Base-by-base conservation (phyloP, 2,888 invertebrate genomes). In the Tenthredo amoena region DNA sequence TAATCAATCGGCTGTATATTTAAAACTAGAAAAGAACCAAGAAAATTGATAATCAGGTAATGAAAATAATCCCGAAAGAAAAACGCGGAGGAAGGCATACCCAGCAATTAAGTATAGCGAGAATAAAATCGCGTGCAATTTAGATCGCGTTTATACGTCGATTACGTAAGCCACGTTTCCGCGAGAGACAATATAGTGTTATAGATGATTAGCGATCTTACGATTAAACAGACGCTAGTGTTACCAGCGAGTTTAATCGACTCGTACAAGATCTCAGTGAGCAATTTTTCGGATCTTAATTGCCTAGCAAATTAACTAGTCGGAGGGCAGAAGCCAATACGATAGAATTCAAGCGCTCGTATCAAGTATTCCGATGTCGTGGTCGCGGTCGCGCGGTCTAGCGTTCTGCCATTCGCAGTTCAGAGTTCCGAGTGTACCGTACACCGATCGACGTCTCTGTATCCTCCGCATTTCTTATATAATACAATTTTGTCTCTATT, bases 251-350 rank as follows among this genome's bases (percentile, higher is more conserved):
- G 5, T 50, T 18, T 31, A 76, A 76, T 76, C 50, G 76, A 18
- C 72, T 72, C 21, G 2, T 76, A 1, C 26, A 26, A 26, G 26
- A 26, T 26, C 26, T 26, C 26, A 1, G 26, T 26, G 26, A 47
- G 15, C 26, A 47, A 50, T 50, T 31, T 76, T 76, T 76, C 76
- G 47, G 50, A 50, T 55, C 31, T 55, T n/a, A 50, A 77, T 77
- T 77, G 77, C 34, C 55, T 21, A 34, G 55, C 6, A 18, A 34
- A 55, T 50, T 55, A 18, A 55, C 10, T 74, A 21, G 47, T n/a
- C 71, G n/a, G 37, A 37, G n/a, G 26, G 74, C 43, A 74, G 15
- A 68, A 34, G 34, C 68, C 9, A 34, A 31, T 68, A 18, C 18
- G 34, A 34, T 34, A 55, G 15, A 34, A 18, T 55, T n/a, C 68